phyloP scores from a whole-genome alignment of 2,797 vertebrate genomes.

The Characodon lateralis region DNA sequence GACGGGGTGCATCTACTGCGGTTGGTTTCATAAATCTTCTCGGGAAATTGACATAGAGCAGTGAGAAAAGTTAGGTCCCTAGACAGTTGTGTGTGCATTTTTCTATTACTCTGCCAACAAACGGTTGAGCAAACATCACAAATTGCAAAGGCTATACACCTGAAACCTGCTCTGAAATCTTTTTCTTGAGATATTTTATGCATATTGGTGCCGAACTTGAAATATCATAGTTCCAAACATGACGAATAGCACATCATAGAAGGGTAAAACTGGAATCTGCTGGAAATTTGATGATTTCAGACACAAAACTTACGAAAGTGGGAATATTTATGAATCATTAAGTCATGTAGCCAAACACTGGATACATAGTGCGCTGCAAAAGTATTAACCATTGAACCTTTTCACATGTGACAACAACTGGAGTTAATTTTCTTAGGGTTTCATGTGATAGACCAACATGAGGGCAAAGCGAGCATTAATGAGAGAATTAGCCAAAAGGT shows the following conservation, averaged over 20 bases:
- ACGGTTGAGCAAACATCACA: conserved; percentile 26
- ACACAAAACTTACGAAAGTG: no score
- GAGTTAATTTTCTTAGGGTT: no score
- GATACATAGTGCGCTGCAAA: no score
- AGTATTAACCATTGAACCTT: no score
- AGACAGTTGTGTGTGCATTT: not conserved
- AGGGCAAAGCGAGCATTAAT: no score
- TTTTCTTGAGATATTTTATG: not conserved
- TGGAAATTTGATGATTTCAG: not conserved
- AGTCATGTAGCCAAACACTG: no score
- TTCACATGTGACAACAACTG: no score
- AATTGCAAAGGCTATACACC: conserved; percentile 7
- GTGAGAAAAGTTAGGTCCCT: conserved; percentile 36
- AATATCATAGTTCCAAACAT: not conserved
- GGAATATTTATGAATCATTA: no score
- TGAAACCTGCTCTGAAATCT: not conserved
- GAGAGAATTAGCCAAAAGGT: no score
- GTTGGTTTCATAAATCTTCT: conserved; percentile 55
- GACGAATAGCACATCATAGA: not conserved
- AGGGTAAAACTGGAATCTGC: not conserved
- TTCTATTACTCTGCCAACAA: conserved; percentile 33
- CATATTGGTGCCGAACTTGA: not conserved
- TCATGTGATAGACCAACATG: no score
- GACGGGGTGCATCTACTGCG: conserved; percentile 35
- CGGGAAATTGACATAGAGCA: conserved; percentile 43